Evolutionary conservation across 2,113 vertebrate genomes (phyloP), one percentile per base, ranked within the genome.

Genomic region (Gracilinanus agilis): DNA sequence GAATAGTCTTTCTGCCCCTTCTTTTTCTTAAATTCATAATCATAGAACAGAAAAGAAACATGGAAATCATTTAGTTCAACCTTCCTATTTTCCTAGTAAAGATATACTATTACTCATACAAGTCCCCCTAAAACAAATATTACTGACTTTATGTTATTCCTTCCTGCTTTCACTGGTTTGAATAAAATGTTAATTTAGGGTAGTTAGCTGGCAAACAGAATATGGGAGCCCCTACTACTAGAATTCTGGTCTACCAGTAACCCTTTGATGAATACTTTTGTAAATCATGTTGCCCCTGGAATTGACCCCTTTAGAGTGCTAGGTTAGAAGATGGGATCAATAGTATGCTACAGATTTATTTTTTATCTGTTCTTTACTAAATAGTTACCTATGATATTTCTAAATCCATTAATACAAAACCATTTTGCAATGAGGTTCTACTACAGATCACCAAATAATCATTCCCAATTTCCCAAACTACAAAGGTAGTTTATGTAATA

Each of bases 381-480:
- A 83, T 40, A 83, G 21, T 83, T 83, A 83, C n/a, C n/a, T 40
- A 40, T 21, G n/a, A 40, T 40, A 83, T 83, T 23, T 40, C 67
- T 10, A 83, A 23, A 40, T 83, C 19, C 7, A 83, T 40, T 2
- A 83, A 83, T 16, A 83, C 21, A 83, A 83, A 83, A 83, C 19
- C 67, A 83, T 83, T 83, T 40, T 83, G 34, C 16, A 83, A 83
- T 40, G 67, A 83, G 67, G 13, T 83, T 83, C 67, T 75, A 34
- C 67, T 83, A 83, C 7, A 21, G 19, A 83, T 83, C n/a, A 40
- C 9, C 90, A 49, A 54, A 3, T 1, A 93, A 21, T 25, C 44
- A 97, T 96, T 96, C 44, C 54, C 23, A 83, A 83, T 83, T 83
- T n/a, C 58, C 67, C 67, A 83, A 83, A 83, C 40, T 75, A 40